phyloP scores from a whole-genome alignment of 2,113 vertebrate species.

The Limanda limanda region DNA sequence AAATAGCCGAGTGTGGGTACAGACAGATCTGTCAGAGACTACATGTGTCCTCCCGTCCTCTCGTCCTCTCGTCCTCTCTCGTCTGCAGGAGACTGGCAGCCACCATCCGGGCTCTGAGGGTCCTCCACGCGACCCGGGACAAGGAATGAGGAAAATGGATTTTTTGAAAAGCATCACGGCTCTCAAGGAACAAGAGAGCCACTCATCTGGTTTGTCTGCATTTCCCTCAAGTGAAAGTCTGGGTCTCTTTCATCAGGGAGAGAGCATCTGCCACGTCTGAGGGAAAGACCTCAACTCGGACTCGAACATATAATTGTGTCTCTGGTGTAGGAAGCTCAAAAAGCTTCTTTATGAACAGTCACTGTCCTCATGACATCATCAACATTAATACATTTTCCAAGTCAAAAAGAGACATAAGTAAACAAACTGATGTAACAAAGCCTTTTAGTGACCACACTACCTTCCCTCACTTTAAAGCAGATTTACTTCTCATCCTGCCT shows the following conservation, averaged over 20 bases:
- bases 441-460: no score
- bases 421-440: no score
- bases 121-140: slow-evolving; percentile 17
- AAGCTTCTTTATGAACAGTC: no score
- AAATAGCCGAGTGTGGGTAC: slow-evolving; percentile 57
- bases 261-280: no score
- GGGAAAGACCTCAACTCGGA: no score
- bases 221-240: background rate
- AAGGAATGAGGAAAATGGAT: slow-evolving; percentile 19
- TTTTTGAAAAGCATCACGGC: background rate
- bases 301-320: no score
- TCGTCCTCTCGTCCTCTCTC: slow-evolving; percentile 12
- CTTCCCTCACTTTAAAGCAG: no score
- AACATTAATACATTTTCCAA: no score
- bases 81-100: background rate
- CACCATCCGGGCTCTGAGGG: slow-evolving; percentile 1
- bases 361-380: no score
- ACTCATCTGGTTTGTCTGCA: slow-evolving; percentile 27
- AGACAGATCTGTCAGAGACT: slow-evolving; percentile 35
- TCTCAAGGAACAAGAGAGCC: slow-evolving; percentile 23
- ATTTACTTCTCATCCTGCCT: no score
- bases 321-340: no score
- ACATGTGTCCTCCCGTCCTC: background rate
- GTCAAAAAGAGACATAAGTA: no score
- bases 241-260: slow-evolving; percentile 3